A percentile compares a stretch with the other conserved stretches of the same genome.
Conservation (phyloP, 2,797 vertebrate genomes). For the Denticeps clupeoides region DNA sequence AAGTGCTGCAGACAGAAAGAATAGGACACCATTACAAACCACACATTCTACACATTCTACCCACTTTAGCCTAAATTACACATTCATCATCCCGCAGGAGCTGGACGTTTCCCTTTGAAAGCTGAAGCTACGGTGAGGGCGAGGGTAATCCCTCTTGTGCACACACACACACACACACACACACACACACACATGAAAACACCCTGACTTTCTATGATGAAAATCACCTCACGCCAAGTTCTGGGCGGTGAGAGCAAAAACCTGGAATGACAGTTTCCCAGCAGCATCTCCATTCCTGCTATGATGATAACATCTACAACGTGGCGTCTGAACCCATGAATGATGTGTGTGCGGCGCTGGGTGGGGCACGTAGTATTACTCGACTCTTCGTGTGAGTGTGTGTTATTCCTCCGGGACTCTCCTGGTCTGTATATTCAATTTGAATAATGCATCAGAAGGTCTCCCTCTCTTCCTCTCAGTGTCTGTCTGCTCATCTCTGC, state of each 20-base stretch:
- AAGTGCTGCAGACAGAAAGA: conserved; percentile 41
- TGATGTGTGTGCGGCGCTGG: not conserved
- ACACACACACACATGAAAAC: not conserved
- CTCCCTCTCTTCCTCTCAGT: not conserved
- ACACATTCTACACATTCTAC: conserved; percentile 33
- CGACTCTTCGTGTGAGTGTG: not conserved
- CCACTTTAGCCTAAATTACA: conserved; percentile 42
- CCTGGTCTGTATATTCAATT: conserved; percentile 37
- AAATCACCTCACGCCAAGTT: not conserved
- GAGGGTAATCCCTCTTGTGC: conserved; percentile 15
- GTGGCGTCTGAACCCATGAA: too few relatives aligned
- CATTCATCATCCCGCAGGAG: conserved; percentile 31
- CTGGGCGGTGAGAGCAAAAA: too few relatives aligned
- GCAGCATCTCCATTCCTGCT: too few relatives aligned
- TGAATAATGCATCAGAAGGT: conserved; percentile 50
- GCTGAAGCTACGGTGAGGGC: conserved; percentile 29
- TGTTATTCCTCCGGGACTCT: conserved; percentile 6
- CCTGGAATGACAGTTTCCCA: too few relatives aligned
- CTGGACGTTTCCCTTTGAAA: conserved; percentile 38
- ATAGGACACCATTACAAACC: conserved; percentile 43
- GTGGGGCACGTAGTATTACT: not conserved
- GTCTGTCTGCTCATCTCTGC: not conserved
- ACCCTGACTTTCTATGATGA: not conserved
- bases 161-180: not conserved
- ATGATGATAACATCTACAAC: too few relatives aligned